These are phyloP conservation scores for Apeira syringaria DNA, from an alignment of 2,888 invertebrate species.

Conservation along the genomic window DNA sequence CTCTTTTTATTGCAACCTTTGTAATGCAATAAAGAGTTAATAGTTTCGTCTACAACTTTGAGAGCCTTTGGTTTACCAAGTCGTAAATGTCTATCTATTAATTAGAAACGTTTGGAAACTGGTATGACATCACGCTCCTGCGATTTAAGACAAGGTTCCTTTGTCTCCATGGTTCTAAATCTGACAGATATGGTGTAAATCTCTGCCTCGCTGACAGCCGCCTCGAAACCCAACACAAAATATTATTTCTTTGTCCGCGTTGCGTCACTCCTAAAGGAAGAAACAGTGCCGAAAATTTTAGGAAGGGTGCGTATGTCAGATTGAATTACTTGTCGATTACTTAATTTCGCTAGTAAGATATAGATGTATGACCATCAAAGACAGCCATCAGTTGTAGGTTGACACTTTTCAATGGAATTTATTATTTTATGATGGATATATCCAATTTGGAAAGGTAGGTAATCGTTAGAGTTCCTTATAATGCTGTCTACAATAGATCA, in stretches of 20 bases:
- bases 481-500: too few relatives aligned
- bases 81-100: constrained; percentile 70
- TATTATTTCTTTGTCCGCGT: constrained; percentile 58
- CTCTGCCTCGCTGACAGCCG: constrained; percentile 63
- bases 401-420: too few relatives aligned
- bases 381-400: too few relatives aligned
- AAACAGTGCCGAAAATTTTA: not conserved
- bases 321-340: not conserved
- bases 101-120: constrained; percentile 46
- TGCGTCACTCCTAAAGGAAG: constrained; percentile 48
- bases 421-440: too few relatives aligned
- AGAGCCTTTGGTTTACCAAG: constrained; percentile 43
- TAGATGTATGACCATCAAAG: too few relatives aligned
- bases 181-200: constrained; percentile 75
- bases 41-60: constrained; percentile 13
- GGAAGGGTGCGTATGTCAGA: not conserved
- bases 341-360: too few relatives aligned
- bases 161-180: constrained; percentile 57
- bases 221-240: constrained; percentile 60
- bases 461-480: too few relatives aligned
- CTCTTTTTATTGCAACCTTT: too few relatives aligned
- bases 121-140: constrained; percentile 71
- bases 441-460: too few relatives aligned
- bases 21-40: too few relatives aligned
- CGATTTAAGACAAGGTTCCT: constrained; percentile 66